Evolutionary conservation across 2,113 vertebrate genomes (phyloP), one percentile per base, ranked within the genome.

Genomic region (Fukomys damarensis): DNA sequence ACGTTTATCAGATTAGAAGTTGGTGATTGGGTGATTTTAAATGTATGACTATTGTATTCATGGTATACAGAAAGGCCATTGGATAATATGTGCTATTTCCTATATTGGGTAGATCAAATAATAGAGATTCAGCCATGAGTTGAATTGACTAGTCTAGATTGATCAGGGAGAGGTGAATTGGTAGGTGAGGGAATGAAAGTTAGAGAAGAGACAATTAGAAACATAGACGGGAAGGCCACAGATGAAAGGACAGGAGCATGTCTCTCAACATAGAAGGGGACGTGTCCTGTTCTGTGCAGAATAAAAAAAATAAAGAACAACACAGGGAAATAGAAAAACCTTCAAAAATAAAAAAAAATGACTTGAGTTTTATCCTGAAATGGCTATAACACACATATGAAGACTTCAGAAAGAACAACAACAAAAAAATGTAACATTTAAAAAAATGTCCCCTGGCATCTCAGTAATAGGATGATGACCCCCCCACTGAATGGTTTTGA

Each of bases 401-500:
- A 46, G 28, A 70, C 43, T n/a, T 91, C 46, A 79, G 91, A 96
- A 93, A 43, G 91, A 30, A 16, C 72, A 24, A 41, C 10, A 72
- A 22, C 65, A 86, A 38, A 52, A 91, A 91, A 59, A 49, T 32
- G 35, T 81, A 93, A 87, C 30, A 43, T 66, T 86, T 77, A 49
- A 95, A 80, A 83, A 80, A 90, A 52, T 81, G 32, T 92, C 49
- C n/a, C 81, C 68, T 86, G 46, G 66, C 14, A 54, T 12, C 35
- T 72, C 72, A 52, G 20, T 63, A 81, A 92, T 35, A 89, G 54
- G 56, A 54, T 12, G 13, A 79, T 85, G 87, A 41, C 86, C 86
- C 52, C 49, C n/a, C n/a, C n/a, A n/a, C n/a, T 70, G 49, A 84
- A 54, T 83, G 89, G 77, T 90, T 96, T 93, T 93, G 65, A 79